Percentiles rank a stretch among this genome's conserved stretches.
phyloP scores from a whole-genome alignment of 23 tunicate genomes.

The Phallusia fumigata region DNA sequence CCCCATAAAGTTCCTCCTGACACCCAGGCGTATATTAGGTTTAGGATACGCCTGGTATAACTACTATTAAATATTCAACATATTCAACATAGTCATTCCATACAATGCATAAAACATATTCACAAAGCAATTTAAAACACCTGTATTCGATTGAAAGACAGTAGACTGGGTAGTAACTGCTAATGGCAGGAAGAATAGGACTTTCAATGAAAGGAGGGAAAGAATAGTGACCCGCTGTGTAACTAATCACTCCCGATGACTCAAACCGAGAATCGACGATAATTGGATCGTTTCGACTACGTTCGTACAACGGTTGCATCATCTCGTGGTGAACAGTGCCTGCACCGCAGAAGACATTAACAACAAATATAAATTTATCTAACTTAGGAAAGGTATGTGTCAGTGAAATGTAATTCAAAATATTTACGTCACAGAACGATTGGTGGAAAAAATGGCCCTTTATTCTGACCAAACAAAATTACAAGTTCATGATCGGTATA shows the following conservation, averaged over 20 bases:
- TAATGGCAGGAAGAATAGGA: slow-evolving; percentile 55
- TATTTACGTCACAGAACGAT: too few species aligned
- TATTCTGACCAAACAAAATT: too few species aligned
- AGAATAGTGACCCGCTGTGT: background rate
- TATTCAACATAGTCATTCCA: too few species aligned
- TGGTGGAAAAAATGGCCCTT: too few species aligned
- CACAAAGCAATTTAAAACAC: slow-evolving; percentile 32
- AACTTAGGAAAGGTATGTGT: too few species aligned
- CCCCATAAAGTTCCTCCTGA: too few species aligned
- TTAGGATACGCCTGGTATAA: too few species aligned
- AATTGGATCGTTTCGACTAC: slow-evolving; percentile 41
- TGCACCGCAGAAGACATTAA: background rate
- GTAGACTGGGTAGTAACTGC: slow-evolving; percentile 48
- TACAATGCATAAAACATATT: too few species aligned
- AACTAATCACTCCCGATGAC: slow-evolving; percentile 39
- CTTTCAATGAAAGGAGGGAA: slow-evolving; percentile 38
- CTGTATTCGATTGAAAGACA: slow-evolving; percentile 71
- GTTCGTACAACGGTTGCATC: slow-evolving; percentile 30
- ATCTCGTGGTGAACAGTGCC: slow-evolving; percentile 11
- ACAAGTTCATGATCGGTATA: too few species aligned
- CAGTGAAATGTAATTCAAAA: too few species aligned
- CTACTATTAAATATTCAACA: too few species aligned
- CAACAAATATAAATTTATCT: background rate
- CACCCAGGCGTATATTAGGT: too few species aligned
- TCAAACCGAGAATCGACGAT: slow-evolving; percentile 22